Percentiles rank a stretch among this genome's conserved stretches.
phyloP scores from a whole-genome alignment of 2,888 invertebrate genomes.

The Andrena haemorrhoa region DNA sequence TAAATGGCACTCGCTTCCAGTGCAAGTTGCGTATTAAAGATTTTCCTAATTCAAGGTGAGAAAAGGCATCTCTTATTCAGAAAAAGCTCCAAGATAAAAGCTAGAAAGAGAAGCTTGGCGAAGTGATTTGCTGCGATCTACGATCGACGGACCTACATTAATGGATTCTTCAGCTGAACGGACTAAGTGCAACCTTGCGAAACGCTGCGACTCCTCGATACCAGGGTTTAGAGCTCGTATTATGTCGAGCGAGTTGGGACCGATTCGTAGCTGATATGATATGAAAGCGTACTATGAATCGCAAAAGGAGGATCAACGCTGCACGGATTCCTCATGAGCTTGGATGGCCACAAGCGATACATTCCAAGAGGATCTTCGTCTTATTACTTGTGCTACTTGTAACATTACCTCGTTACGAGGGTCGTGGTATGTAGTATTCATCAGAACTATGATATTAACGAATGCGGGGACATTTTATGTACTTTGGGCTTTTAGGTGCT shows the following conservation, averaged over 20 bases:
- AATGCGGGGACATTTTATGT: too few species aligned
- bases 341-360: constrained; percentile 16
- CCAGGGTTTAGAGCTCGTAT: neutral
- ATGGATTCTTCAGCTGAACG: neutral
- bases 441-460: neutral
- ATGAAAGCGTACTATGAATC: constrained; percentile 55
- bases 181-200: constrained; percentile 6
- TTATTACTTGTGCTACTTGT: constrained; percentile 42
- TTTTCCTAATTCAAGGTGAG: too few species aligned
- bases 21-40: too few species aligned
- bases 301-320: constrained; percentile 23
- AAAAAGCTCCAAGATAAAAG: neutral
- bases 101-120: neutral
- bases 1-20: too few species aligned
- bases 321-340: constrained; percentile 28
- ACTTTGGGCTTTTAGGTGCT: too few species aligned
- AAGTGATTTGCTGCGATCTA: neutral
- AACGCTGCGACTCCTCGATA: constrained; percentile 3
- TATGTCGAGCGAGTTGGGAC: constrained; percentile 37
- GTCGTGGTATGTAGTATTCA: constrained; percentile 51
- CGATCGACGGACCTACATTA: neutral
- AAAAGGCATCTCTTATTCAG: too few species aligned
- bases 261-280: constrained; percentile 56
- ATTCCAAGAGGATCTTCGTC: constrained; percentile 23
- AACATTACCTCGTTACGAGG: constrained; percentile 36